A percentile compares a stretch with the other conserved stretches of the same genome.
These are phyloP conservation scores for Gonioctena quinquepunctata DNA, from an alignment of 1,140 invertebrate genomes.

Conservation along the genomic window DNA sequence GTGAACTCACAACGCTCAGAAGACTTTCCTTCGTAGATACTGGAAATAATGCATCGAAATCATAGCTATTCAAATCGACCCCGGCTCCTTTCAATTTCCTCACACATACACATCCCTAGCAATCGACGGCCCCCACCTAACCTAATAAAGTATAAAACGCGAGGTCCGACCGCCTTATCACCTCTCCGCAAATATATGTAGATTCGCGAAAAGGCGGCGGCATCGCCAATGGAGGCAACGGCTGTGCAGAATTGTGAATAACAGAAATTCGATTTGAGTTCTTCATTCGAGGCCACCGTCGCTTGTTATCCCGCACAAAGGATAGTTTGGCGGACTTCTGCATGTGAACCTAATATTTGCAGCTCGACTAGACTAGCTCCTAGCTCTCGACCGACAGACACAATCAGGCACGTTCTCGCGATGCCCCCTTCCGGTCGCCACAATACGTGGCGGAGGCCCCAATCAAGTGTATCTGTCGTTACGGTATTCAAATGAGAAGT, in stretches of 20 bases:
- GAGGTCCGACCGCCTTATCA: conserved; percentile 41
- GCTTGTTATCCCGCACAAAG: conserved; percentile 36
- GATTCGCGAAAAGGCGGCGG: conserved; percentile 40
- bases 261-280: conserved; percentile 53
- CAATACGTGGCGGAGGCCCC: not conserved
- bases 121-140: conserved; percentile 22
- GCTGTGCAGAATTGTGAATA: conserved; percentile 45
- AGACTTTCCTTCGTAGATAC: no score
- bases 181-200: conserved; percentile 51
- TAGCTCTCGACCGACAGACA: not conserved
- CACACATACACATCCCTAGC: not conserved
- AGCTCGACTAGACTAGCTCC: conserved; percentile 7
- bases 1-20: no score
- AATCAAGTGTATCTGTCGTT: not conserved
- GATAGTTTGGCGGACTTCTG: conserved; percentile 48
- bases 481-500: conserved; percentile 10
- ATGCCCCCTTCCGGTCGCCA: not conserved
- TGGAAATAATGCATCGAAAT: no score
- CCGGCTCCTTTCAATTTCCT: not conserved
- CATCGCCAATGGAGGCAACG: conserved; percentile 16
- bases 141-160: conserved; percentile 40
- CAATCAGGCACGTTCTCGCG: not conserved
- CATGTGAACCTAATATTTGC: conserved; percentile 46
- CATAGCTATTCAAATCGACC: not conserved
- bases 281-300: conserved; percentile 38